A percentile compares a stretch with the other conserved stretches of the same genome.
Conservation (phyloP, 1,140 invertebrate genomes). For the Eupristina koningsbergeri region DNA sequence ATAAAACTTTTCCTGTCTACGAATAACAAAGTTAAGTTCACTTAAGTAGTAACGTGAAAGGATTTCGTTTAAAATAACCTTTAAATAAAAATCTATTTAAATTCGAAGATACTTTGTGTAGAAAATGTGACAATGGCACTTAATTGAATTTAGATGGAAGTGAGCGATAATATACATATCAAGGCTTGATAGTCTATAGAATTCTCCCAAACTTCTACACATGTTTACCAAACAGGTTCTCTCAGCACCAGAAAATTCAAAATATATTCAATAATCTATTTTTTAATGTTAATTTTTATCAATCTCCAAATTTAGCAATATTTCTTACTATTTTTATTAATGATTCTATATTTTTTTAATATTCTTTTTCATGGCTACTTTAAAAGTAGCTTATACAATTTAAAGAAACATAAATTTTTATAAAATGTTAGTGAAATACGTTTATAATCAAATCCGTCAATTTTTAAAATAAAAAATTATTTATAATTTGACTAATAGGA, state of each 20-base stretch:
- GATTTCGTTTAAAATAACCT: not conserved
- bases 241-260: not conserved
- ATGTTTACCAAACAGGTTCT: not conserved
- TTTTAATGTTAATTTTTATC: too few relatives aligned
- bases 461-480: too few relatives aligned
- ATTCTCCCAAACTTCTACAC: not conserved
- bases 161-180: not conserved
- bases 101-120: not conserved
- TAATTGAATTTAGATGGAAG: not conserved
- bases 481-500: too few relatives aligned
- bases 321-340: too few relatives aligned
- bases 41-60: not conserved
- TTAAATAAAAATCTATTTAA: not conserved
- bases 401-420: too few relatives aligned
- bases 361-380: too few relatives aligned
- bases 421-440: too few relatives aligned
- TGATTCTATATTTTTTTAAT: too few relatives aligned
- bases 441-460: too few relatives aligned
- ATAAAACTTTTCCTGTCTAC: not conserved
- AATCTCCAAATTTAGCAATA: too few relatives aligned
- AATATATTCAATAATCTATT: too few relatives aligned
- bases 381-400: too few relatives aligned
- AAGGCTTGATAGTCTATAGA: not conserved
- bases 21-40: not conserved
- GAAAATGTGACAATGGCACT: not conserved